phyloP scores from a whole-genome alignment of 2,888 invertebrate species.

The Ornithoptera alexandrae region DNA sequence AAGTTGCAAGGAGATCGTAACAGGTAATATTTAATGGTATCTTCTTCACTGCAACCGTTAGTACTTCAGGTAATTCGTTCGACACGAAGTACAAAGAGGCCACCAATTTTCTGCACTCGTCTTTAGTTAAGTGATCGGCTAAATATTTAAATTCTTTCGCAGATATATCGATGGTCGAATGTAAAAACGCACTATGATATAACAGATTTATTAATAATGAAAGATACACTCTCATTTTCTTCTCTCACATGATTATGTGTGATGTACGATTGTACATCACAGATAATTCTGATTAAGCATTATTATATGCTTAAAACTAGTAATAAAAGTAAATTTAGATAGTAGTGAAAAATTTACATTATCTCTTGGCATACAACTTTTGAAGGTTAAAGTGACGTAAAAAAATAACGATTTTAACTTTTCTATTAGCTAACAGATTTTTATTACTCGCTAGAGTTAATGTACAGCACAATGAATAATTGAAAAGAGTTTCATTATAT shows the following conservation, averaged over 20 bases:
- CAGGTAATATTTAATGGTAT: slow-evolving; percentile 77
- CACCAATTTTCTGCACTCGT: slow-evolving; percentile 80
- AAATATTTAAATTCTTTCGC: slow-evolving; percentile 64
- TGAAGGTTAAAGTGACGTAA: slow-evolving; percentile 29
- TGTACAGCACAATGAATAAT: slow-evolving; percentile 21
- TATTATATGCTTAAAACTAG: neutral
- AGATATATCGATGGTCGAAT: slow-evolving; percentile 56
- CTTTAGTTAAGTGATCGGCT: slow-evolving; percentile 75
- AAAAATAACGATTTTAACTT: slow-evolving; percentile 26
- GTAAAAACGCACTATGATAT: slow-evolving; percentile 33
- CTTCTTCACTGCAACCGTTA: slow-evolving; percentile 52
- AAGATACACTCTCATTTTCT: slow-evolving; percentile 28
- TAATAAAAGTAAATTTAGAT: slow-evolving; percentile 12
- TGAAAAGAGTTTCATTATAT: slow-evolving; percentile 27
- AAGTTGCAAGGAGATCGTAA: slow-evolving; percentile 77
- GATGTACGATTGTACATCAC: neutral
- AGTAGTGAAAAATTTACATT: slow-evolving; percentile 20
- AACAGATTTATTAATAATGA: slow-evolving; percentile 46
- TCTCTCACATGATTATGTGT: neutral
- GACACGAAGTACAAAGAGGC: slow-evolving; percentile 77
- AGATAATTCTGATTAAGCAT: neutral
- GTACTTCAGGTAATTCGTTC: slow-evolving; percentile 45
- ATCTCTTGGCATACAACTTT: slow-evolving; percentile 14
- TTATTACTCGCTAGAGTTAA: slow-evolving; percentile 27
- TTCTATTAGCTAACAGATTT: slow-evolving; percentile 23